These are phyloP conservation scores for Montipora capricornis DNA, from an alignment of 64 coral and sea anemone genomes.

Conservation along the genomic window DNA sequence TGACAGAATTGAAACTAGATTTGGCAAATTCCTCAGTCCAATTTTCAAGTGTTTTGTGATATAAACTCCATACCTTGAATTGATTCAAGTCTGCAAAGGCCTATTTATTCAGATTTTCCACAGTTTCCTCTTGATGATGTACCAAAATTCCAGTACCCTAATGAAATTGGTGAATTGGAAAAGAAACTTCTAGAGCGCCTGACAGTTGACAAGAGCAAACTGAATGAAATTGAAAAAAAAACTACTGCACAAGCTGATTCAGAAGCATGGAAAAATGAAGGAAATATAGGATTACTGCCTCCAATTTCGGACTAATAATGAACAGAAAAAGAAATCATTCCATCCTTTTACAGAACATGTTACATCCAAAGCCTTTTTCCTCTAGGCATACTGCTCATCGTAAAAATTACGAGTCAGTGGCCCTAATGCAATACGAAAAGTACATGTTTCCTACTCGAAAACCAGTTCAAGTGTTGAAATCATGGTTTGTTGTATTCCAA, in stretches of 20 bases:
- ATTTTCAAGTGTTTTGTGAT: slow-evolving; percentile 43
- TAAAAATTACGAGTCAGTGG: too few relatives aligned
- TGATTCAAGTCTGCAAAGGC: neutral
- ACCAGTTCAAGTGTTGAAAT: too few relatives aligned
- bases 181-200: neutral
- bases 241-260: slow-evolving; percentile 54
- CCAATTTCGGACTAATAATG: too few relatives aligned
- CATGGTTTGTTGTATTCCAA: too few relatives aligned
- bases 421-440: too few relatives aligned
- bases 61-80: neutral
- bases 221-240: slow-evolving; percentile 75
- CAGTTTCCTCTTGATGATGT: slow-evolving; percentile 3
- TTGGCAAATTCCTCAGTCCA: slow-evolving; percentile 43
- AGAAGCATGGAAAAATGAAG: slow-evolving; percentile 50
- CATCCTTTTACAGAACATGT: too few relatives aligned
- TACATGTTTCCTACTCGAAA: too few relatives aligned
- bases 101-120: slow-evolving; percentile 17
- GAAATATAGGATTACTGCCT: too few relatives aligned
- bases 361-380: too few relatives aligned
- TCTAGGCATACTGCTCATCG: too few relatives aligned
- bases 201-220: slow-evolving; percentile 30
- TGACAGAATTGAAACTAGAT: neutral
- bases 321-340: too few relatives aligned
- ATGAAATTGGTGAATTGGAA: neutral
- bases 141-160: neutral